These are phyloP conservation scores for Loripinus fragilis DNA, from an alignment of 2,888 invertebrate genomes.

Conservation along the genomic window DNA sequence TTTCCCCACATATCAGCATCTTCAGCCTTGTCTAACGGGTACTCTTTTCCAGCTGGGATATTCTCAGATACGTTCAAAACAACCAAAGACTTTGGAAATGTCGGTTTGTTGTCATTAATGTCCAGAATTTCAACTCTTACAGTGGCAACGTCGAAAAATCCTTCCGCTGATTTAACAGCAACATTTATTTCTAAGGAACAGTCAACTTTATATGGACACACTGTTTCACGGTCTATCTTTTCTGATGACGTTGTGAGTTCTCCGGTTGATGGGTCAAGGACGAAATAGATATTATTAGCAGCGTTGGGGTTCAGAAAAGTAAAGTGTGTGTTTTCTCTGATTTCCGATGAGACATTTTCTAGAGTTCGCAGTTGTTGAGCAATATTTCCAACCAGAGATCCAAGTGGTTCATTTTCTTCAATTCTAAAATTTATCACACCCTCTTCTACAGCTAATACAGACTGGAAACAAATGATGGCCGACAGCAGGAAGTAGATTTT, in stretches of 20 bases:
- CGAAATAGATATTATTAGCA: conserved; percentile 32
- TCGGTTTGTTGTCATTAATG: conserved; percentile 69
- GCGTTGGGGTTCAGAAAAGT: conserved; percentile 28
- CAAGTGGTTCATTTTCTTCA: conserved; percentile 49
- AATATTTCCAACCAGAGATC: conserved; percentile 56
- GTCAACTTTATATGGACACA: conserved; percentile 45
- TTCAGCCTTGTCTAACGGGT: conserved; percentile 37
- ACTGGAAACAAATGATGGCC: conserved; percentile 19
- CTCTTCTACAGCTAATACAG: conserved; percentile 24
- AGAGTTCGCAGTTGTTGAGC: conserved; percentile 35
- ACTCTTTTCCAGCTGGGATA: conserved; percentile 40
- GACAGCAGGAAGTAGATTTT: background rate
- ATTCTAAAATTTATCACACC: conserved; percentile 33
- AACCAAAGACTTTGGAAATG: conserved; percentile 46
- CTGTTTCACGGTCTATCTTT: conserved; percentile 47
- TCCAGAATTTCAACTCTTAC: conserved; percentile 62
- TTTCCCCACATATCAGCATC: conserved; percentile 54
- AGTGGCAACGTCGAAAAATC: conserved; percentile 61
- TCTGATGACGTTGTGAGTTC: conserved; percentile 39
- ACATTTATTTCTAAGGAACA: conserved; percentile 48
- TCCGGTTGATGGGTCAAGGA: conserved; percentile 35
- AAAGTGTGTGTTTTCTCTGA: conserved; percentile 28
- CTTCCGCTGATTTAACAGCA: conserved; percentile 33
- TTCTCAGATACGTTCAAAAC: conserved; percentile 47
- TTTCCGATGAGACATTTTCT: conserved; percentile 30